Evolutionary conservation across 2,888 invertebrate species (phyloP).

Genomic region (Monochamus alternatus): DNA sequence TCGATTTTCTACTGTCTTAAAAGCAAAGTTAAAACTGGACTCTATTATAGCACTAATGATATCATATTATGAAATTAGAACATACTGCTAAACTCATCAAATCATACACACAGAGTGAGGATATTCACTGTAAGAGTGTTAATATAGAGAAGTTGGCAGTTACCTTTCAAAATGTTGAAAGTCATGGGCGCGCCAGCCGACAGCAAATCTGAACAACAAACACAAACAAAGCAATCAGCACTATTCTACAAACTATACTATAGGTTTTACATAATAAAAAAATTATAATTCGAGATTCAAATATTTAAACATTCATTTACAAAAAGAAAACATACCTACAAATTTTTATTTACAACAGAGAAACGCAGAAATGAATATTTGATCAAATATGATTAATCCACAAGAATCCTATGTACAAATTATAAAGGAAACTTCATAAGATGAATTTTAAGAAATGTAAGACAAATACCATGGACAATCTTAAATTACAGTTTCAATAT

Average conservation of each 20-base stretch:
- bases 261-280: slow-evolving; percentile 32
- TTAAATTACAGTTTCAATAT: too few relatives aligned
- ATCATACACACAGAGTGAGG: slow-evolving; percentile 30
- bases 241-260: slow-evolving; percentile 66
- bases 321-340: not conserved
- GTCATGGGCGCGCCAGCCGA: slow-evolving; percentile 87
- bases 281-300: too few relatives aligned
- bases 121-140: slow-evolving; percentile 45
- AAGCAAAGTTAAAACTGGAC: slow-evolving; percentile 16
- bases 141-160: slow-evolving; percentile 68
- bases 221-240: slow-evolving; percentile 76
- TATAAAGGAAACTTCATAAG: too few relatives aligned
- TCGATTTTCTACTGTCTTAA: slow-evolving; percentile 18
- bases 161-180: slow-evolving; percentile 92
- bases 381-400: too few relatives aligned
- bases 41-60: slow-evolving; percentile 24
- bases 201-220: slow-evolving; percentile 86
- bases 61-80: not conserved
- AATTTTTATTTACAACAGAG: too few relatives aligned
- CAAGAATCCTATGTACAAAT: too few relatives aligned
- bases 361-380: too few relatives aligned
- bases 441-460: too few relatives aligned
- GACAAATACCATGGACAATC: too few relatives aligned
- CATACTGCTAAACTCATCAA: slow-evolving; percentile 17
- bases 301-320: slow-evolving; percentile 11